Evolutionary conservation across 1,140 invertebrate genomes (phyloP), one percentile per base, ranked within the genome.

Genomic region (Drosophila paulistorum): DNA sequence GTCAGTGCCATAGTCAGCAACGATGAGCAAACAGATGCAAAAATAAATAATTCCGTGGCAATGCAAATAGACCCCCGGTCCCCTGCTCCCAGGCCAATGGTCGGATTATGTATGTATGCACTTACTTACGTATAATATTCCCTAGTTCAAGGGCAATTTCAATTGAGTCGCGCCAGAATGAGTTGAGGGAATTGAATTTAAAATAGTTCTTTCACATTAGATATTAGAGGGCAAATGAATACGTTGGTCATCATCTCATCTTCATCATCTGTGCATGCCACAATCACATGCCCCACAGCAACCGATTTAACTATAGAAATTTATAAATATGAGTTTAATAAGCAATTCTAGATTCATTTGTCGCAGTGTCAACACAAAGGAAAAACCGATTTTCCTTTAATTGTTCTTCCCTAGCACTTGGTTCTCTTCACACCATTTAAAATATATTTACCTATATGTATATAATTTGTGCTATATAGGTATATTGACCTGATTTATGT

Each of bases 151-250:
- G 57, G 57, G 35, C 57, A 39, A 35, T 59, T 20, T 39, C 7
- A 37, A 59, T 59, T 59, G 35, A 35, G 57, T 20, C 57, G 57
- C 11, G 17, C 7, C 45, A 39, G 57, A 35, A 59, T 20, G 33
- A 59, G 57, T 37, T 20, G 35, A 59, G 35, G 26, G 35, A 39
- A 59, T 59, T 59, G 57, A 59, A 59, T 59, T 59, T 59, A 37
- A 39, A 59, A 59, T 59, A 39, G 57, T 59, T 59, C 14, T 35
- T 11, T 14, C 57, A 20, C 45, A 51, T 51, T 51, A 51, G 45
- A 51, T 20, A 51, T 51, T 51, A 51, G 17, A 51, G 45, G 45
- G 45, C 17, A 51, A 9, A 51, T 51, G 45, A 23, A 51, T 23
- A 23, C 7, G 9, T 30, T 51, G 9, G 17, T 0, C 30, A 30